Conservation (phyloP, 23 tunicate genomes). For the Trididemnum nubilum region DNA sequence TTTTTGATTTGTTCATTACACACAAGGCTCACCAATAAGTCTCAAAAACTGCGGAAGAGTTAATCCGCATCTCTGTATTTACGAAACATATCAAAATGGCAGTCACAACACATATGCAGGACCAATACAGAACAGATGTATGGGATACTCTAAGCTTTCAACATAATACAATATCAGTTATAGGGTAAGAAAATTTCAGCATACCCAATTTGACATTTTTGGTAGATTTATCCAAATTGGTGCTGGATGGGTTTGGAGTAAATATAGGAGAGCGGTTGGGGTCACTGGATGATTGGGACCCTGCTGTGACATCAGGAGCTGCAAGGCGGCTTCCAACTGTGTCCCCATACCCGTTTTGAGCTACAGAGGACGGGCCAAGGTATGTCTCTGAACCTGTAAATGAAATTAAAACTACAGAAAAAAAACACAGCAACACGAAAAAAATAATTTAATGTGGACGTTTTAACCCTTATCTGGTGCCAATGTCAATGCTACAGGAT, state of each 20-base stretch:
- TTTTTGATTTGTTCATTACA: too few species aligned
- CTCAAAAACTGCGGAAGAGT: too few species aligned
- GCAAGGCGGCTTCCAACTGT: slow-evolving; percentile 55
- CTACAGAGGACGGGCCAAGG: slow-evolving; percentile 50
- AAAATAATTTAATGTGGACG: neutral
- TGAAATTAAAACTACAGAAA: neutral
- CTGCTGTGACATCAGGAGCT: slow-evolving; percentile 42
- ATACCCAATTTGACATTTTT: neutral
- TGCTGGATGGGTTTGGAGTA: slow-evolving; percentile 11
- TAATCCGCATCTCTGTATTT: too few species aligned
- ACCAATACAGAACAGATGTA: too few species aligned
- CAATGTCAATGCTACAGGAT: too few species aligned
- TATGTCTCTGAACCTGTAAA: slow-evolving; percentile 46
- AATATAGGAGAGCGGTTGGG: slow-evolving; percentile 68
- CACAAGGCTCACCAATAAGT: too few species aligned
- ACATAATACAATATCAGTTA: too few species aligned
- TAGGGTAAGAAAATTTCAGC: too few species aligned
- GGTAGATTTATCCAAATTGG: neutral
- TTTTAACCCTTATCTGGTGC: too few species aligned
- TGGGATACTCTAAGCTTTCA: too few species aligned
- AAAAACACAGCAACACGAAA: neutral
- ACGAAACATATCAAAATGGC: too few species aligned
- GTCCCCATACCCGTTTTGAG: slow-evolving; percentile 51
- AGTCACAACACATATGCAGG: too few species aligned
- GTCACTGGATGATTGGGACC: slow-evolving; percentile 47